phyloP scores from a whole-genome alignment of 2,797 vertebrate species.

The Prionace glauca region DNA sequence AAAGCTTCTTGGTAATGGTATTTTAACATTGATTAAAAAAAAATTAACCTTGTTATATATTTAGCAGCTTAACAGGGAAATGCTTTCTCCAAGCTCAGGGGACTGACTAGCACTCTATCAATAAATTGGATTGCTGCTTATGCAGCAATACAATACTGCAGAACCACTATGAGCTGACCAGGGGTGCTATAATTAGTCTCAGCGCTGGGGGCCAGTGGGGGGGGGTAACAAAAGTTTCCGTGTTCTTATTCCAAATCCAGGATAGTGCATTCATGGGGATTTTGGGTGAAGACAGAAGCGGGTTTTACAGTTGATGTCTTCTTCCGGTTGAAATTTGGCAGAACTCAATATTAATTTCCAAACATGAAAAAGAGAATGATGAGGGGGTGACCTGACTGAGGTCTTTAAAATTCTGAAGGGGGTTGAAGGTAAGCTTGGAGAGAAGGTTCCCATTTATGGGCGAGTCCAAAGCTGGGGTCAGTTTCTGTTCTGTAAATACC shows the following conservation, averaged over 20 bases:
- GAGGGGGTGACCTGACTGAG: background rate
- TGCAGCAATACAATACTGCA: background rate
- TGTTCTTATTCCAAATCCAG: too few relatives aligned
- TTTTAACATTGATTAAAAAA: conserved; percentile 19
- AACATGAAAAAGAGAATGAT: background rate
- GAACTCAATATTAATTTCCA: background rate
- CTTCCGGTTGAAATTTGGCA: background rate
- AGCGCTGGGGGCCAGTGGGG: background rate
- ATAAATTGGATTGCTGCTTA: conserved; percentile 10
- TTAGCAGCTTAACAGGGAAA: conserved; percentile 23
- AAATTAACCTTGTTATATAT: conserved; percentile 37
- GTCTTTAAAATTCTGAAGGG: background rate
- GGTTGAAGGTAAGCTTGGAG: background rate
- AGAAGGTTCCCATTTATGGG: background rate
- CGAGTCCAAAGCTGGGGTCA: background rate
- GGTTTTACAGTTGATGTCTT: background rate
- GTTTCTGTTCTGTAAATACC: background rate
- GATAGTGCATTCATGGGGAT: background rate
- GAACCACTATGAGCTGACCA: background rate
- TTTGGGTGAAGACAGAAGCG: background rate
- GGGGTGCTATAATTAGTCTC: background rate
- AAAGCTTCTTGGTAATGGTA: conserved; percentile 36
- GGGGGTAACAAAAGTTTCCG: too few relatives aligned
- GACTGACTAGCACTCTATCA: background rate
- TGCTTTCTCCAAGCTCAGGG: conserved; percentile 12